A percentile compares a stretch with the other conserved stretches of the same genome.
Evolutionary conservation across 2,797 vertebrate genomes (phyloP).

Genomic region (Choloepus didactylus): DNA sequence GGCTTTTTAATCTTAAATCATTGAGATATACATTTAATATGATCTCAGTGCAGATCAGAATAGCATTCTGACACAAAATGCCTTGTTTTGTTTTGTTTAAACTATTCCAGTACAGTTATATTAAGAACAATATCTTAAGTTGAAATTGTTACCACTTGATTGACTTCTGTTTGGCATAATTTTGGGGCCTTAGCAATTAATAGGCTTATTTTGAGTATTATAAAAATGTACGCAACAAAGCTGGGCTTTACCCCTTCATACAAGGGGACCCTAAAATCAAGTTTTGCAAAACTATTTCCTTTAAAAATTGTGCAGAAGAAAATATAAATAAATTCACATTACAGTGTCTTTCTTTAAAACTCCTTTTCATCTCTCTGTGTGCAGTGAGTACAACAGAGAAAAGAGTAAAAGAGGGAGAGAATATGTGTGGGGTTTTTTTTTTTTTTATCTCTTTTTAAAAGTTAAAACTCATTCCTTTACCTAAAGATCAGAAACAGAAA

Average conservation of each 20-base stretch:
- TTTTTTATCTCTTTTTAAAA: slow-evolving; percentile 2
- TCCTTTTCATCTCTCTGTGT: background rate
- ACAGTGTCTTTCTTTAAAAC: slow-evolving; percentile 24
- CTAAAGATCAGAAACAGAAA: slow-evolving; percentile 2
- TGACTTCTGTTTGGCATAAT: background rate
- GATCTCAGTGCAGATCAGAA: background rate
- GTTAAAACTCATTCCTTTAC: slow-evolving; percentile 1
- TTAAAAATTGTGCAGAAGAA: background rate
- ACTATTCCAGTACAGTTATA: background rate
- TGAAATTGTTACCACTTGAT: background rate
- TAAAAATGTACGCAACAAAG: background rate
- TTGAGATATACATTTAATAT: background rate
- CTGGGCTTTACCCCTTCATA: background rate
- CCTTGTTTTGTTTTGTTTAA: background rate
- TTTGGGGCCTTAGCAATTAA: background rate
- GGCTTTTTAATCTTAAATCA: background rate
- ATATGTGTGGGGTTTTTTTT: too few relatives aligned
- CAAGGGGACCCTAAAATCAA: background rate
- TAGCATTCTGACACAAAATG: background rate
- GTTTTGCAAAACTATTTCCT: background rate
- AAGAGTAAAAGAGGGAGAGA: background rate
- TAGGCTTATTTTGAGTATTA: background rate
- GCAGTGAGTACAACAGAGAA: background rate
- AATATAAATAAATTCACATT: background rate
- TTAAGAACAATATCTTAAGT: background rate